phyloP scores from a whole-genome alignment of 2,113 vertebrate genomes.

The Calypte anna region DNA sequence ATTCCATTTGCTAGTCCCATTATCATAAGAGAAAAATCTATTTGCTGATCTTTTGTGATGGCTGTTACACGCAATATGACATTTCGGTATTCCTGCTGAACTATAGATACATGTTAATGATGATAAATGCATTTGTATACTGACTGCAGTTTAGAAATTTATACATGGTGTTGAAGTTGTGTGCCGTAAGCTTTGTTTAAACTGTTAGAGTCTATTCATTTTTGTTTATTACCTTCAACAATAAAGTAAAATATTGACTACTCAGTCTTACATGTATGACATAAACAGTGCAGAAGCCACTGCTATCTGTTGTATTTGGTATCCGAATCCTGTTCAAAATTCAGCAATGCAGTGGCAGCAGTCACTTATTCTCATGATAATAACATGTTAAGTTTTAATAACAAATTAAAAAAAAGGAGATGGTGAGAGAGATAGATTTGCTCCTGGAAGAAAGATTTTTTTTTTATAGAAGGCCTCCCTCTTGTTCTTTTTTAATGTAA shows the following conservation, averaged over 20 bases:
- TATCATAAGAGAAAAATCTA: slow-evolving; percentile 22
- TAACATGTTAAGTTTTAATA: background rate
- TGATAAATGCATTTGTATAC: background rate
- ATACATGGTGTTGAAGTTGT: background rate
- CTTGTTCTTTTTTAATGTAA: background rate
- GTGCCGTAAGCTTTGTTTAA: background rate
- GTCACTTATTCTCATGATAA: background rate
- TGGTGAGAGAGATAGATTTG: background rate
- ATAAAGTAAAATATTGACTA: background rate
- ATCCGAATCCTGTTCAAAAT: background rate
- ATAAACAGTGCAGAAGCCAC: background rate
- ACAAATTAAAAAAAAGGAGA: background rate
- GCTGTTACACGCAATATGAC: background rate
- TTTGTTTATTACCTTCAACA: background rate
- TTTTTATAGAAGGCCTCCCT: background rate
- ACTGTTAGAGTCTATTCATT: background rate
- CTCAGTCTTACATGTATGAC: background rate
- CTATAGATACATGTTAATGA: background rate
- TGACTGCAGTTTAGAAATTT: background rate
- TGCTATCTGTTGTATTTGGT: background rate
- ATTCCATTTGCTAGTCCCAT: slow-evolving; percentile 19
- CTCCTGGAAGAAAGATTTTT: background rate
- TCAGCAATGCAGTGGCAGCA: background rate
- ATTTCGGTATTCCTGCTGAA: background rate
- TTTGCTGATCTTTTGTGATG: slow-evolving; percentile 28